Percentiles rank a stretch among this genome's conserved stretches.
Conservation (phyloP, 2,113 vertebrate species). For the Gobius niger region DNA sequence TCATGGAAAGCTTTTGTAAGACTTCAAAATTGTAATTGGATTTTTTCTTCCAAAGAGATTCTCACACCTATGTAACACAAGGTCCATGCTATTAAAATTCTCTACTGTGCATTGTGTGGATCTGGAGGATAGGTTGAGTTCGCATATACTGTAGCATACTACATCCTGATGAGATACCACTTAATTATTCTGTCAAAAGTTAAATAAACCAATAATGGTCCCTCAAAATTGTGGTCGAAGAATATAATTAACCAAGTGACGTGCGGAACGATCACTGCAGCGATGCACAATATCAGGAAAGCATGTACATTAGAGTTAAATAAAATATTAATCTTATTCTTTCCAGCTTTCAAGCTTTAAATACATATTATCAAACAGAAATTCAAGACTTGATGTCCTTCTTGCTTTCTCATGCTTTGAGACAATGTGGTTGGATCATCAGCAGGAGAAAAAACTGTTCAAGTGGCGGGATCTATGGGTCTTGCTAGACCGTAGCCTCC, state of each 20-base stretch:
- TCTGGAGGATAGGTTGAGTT: slow-evolving; percentile 37
- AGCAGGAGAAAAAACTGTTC: too few species aligned
- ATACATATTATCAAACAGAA: too few species aligned
- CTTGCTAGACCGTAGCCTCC: too few species aligned
- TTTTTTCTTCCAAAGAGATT: slow-evolving; percentile 34
- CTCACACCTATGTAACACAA: slow-evolving; percentile 22
- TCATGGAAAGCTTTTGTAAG: slow-evolving; percentile 39
- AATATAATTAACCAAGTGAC: neutral
- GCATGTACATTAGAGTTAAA: neutral
- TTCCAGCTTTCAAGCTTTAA: too few species aligned
- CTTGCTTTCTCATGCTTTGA: neutral
- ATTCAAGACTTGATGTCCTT: too few species aligned
- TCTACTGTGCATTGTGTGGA: slow-evolving; percentile 28
- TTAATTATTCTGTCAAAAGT: slow-evolving; percentile 8
- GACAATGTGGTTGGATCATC: too few species aligned
- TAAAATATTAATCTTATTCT: neutral
- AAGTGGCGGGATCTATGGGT: too few species aligned
- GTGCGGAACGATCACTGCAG: neutral
- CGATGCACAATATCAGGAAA: neutral
- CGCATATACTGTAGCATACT: slow-evolving; percentile 14
- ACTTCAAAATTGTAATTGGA: slow-evolving; percentile 50
- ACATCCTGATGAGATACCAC: neutral
- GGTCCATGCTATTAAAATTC: slow-evolving; percentile 36
- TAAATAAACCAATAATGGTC: neutral
- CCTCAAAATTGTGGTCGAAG: neutral